Percentiles rank a stretch among this genome's conserved stretches.
phyloP scores from a whole-genome alignment of 2,113 vertebrate species.

The Dendropsophus ebraccatus region DNA sequence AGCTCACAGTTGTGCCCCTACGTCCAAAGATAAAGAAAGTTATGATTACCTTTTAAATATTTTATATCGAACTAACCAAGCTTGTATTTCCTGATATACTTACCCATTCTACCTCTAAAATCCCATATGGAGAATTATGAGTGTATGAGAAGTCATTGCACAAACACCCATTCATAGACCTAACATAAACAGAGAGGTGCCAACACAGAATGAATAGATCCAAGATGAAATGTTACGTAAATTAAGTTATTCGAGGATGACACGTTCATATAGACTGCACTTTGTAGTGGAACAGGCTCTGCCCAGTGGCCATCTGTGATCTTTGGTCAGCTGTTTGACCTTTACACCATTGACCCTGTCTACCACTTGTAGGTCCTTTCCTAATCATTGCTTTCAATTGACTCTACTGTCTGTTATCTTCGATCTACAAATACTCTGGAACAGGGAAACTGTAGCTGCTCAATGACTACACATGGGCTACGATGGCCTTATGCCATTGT shows the following conservation, averaged over 20 bases:
- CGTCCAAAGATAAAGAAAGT: neutral
- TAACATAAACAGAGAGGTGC: neutral
- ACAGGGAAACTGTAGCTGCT: neutral
- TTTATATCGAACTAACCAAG: neutral
- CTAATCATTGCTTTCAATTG: neutral
- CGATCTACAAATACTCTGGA: neutral
- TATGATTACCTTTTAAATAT: neutral
- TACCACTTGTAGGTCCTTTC: neutral
- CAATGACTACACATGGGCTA: neutral
- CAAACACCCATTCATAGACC: neutral
- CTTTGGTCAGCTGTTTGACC: neutral
- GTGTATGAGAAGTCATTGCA: neutral
- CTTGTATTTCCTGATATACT: neutral
- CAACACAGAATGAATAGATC: neutral
- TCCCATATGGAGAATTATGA: neutral
- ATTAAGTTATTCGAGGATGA: neutral
- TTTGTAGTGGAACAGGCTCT: neutral
- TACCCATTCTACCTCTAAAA: neutral
- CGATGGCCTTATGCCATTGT: neutral
- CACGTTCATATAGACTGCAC: neutral
- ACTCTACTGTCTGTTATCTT: neutral
- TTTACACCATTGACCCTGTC: constrained; percentile 10
- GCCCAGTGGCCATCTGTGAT: neutral
- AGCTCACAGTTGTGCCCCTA: neutral
- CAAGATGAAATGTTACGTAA: neutral